Base-by-base conservation (phyloP, 2,888 invertebrate species). In the Tenthredo amoena region DNA sequence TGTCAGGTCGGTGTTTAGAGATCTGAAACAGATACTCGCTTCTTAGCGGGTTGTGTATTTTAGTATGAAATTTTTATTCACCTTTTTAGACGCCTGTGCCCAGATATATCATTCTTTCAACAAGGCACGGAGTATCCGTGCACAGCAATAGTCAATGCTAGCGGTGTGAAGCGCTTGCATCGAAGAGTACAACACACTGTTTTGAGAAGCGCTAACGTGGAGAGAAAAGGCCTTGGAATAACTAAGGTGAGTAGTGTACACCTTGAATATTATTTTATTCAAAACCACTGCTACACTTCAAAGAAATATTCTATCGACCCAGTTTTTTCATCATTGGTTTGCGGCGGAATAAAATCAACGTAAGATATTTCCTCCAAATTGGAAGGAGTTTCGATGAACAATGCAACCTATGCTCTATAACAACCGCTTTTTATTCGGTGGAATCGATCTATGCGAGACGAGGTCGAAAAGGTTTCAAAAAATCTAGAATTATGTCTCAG, bases 81-180 rank as follows among this genome's bases (percentile, higher is more conserved):
- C 65, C 55, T 84, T 86, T 90, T 9, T 86, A 94, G 96, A 88
- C 95, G 99, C 84, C 94, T 99, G 2, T 99, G 98, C 92, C 99
- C 99, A 15, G 99, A 99, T 93, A 98, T 98, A 92, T 99, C 98
- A 84, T 99, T 99, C 94, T 99, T 99, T 94, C 99, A 99, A 94
- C 97, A 96, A 92, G 97, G 98, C 18, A 99, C 99, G 0, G 97
- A 98, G 87, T 98, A 96, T 94, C 99, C 99, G 0, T 98, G 98
- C 92, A 94, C 95, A 84, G 96, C 96, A 89, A 95, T 97, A 88
- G 97, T 98, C 0, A 96, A 97, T 92, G 97, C 97, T 89, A 96
- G 96, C 90, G 97, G 97, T 2, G 96, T 96, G 47, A 98, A 98
- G 91, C 95, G 98, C 86, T 95, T 99, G 62, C 98, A 99, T 90